phyloP scores from a whole-genome alignment of 92 coral and sea anemone genomes.

The Virgularia gustaviana region DNA sequence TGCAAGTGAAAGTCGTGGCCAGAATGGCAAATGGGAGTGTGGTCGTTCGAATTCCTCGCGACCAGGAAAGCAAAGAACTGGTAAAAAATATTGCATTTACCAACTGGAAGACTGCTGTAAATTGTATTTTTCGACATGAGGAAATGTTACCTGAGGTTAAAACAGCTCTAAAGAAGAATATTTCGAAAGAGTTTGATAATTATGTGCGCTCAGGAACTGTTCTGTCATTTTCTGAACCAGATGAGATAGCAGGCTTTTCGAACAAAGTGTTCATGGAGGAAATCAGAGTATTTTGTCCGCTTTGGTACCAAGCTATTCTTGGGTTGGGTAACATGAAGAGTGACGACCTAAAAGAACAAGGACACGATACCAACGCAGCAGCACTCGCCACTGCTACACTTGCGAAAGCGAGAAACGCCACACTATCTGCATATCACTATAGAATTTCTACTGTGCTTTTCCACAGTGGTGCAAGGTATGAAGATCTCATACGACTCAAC shows the following conservation, averaged over 20 bases:
- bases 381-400: too few relatives aligned
- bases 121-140: slow-evolving; percentile 34
- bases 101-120: slow-evolving; percentile 31
- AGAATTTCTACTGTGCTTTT: too few relatives aligned
- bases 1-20: background rate
- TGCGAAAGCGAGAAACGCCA: too few relatives aligned
- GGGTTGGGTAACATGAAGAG: too few relatives aligned
- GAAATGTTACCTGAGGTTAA: slow-evolving; percentile 27
- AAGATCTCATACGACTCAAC: too few relatives aligned
- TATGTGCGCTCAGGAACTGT: slow-evolving; percentile 41
- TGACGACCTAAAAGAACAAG: too few relatives aligned
- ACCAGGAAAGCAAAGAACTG: too few relatives aligned
- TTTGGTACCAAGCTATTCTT: slow-evolving; percentile 37
- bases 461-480: too few relatives aligned
- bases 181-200: slow-evolving; percentile 31
- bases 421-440: too few relatives aligned
- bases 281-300: slow-evolving; percentile 22
- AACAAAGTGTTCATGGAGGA: slow-evolving; percentile 41
- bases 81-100: slow-evolving; percentile 1
- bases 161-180: slow-evolving; percentile 17
- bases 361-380: too few relatives aligned
- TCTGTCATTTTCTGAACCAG: slow-evolving; percentile 39
- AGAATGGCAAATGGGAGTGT: slow-evolving; percentile 19
- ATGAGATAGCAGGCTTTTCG: slow-evolving; percentile 40
- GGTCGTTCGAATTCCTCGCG: slow-evolving; percentile 7